Evolutionary conservation across 1,140 invertebrate genomes (phyloP).

Genomic region (Panagrolaimus sp.): DNA sequence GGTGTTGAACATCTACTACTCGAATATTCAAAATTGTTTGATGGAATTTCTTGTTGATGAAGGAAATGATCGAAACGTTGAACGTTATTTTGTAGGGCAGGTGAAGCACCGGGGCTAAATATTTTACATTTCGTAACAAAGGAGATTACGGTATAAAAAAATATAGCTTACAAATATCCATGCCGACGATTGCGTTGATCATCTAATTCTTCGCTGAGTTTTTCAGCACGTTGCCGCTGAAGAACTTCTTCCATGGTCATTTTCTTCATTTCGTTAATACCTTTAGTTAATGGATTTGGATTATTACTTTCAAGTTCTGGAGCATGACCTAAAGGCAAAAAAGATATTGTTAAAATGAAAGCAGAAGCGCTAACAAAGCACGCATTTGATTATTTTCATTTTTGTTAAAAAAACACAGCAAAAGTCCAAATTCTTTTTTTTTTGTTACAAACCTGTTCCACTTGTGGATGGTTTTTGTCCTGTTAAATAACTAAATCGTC

Average conservation of each 20-base stretch:
- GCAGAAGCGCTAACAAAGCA: background rate
- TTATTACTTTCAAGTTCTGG: background rate
- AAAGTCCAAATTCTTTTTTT: background rate
- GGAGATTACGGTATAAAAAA: background rate
- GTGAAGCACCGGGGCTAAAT: conserved; percentile 28
- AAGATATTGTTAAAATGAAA: background rate
- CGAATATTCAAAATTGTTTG: background rate
- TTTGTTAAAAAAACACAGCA: background rate
- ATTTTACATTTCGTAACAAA: conserved; percentile 14
- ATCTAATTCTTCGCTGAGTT: conserved; percentile 28
- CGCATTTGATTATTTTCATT: no score
- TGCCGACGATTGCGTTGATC: conserved; percentile 31
- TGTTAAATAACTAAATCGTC: conserved; percentile 1
- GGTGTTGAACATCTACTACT: conserved; percentile 16
- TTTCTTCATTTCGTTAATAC: conserved; percentile 1
- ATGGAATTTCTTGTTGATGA: background rate
- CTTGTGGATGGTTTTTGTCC: background rate
- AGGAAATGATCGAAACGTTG: conserved; percentile 30
- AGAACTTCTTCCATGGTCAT: conserved; percentile 31
- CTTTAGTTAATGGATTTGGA: background rate
- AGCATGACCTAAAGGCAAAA: background rate
- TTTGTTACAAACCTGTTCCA: background rate
- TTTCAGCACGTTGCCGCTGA: conserved; percentile 28
- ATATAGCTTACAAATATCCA: conserved; percentile 32
- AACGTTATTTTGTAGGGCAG: conserved; percentile 37